Evolutionary conservation across 1,140 invertebrate genomes (phyloP), one percentile per base, ranked within the genome.

Genomic region (Trachymyrmex septentrionalis): DNA sequence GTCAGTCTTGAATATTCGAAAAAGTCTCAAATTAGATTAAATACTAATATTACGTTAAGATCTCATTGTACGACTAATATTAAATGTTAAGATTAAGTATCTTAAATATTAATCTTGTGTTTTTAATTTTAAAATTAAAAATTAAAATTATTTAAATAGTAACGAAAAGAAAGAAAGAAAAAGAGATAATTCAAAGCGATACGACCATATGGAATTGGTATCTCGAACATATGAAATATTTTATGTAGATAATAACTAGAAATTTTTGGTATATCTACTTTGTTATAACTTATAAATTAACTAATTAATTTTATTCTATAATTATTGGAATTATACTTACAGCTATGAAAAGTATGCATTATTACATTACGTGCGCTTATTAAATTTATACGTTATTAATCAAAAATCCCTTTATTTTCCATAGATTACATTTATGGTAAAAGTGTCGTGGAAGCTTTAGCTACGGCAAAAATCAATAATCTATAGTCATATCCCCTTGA

Each of bases 401-500:
- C 34, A 59, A 48, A 67, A 44, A 48, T 72, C 12, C n/a, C 1
- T 6, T 59, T 84, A 61, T 75, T 61, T 19, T 48, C 16, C 48
- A n/a, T 27, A 75, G 27, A 44, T 84, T 84, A 84, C 69, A 84
- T 57, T 84, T 75, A 75, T 75, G 24, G 24, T 34, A 73, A 84
- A 75, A 61, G 38, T 61, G 38, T 57, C 80, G 69, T 61, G 27
- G 16, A 50, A 50, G 69, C 69, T 84, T 75, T 12, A 75, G 69
- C 55, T 34, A 27, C 38, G 59, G 44, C 55, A 84, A 84, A 84
- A 84, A 84, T 84, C 80, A 84, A 84, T 84, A 84, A 84, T 84
- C 80, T 84, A 84, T 84, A 84, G 80, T 75, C 55, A 75, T 84
- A 84, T 75, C 80, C 55, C 80, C 80, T 84, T 84, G 80, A 84